Percentiles rank a stretch among this genome's conserved stretches.
Conservation (phyloP, 2,113 vertebrate genomes). For the Vimba vimba region DNA sequence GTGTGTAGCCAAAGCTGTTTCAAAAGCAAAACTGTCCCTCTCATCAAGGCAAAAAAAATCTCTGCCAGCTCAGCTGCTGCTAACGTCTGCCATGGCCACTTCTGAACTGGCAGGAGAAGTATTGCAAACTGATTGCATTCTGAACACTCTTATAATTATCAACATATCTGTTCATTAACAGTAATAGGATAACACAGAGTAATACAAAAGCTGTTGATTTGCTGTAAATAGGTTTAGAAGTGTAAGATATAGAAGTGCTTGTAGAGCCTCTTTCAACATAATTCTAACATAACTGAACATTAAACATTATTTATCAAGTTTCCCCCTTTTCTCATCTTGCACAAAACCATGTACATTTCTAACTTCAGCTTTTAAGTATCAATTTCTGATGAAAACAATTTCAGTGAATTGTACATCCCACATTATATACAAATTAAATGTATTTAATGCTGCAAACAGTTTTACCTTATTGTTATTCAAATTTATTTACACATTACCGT, state of each 20-base stretch:
- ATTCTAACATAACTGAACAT: too few species aligned
- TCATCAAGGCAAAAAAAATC: slow-evolving; percentile 18
- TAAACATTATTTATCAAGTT: too few species aligned
- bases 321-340: too few species aligned
- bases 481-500: too few species aligned
- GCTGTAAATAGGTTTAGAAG: neutral
- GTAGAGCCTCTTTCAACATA: neutral
- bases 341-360: too few species aligned
- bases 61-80: slow-evolving; percentile 28
- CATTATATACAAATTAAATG: too few species aligned
- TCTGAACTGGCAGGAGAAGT: slow-evolving; percentile 23
- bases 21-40: neutral
- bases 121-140: slow-evolving; percentile 28
- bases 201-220: slow-evolving; percentile 12
- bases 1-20: slow-evolving; percentile 18
- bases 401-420: too few species aligned
- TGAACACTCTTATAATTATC: slow-evolving; percentile 32
- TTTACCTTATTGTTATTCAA: too few species aligned
- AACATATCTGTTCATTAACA: slow-evolving; percentile 24
- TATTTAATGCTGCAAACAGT: too few species aligned
- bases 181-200: neutral
- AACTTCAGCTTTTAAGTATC: too few species aligned
- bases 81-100: slow-evolving; percentile 30
- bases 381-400: too few species aligned
- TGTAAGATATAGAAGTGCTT: neutral